Evolutionary conservation across 2,797 vertebrate genomes (phyloP), one percentile per base, ranked within the genome.

Genomic region (Potorous gilbertii): DNA sequence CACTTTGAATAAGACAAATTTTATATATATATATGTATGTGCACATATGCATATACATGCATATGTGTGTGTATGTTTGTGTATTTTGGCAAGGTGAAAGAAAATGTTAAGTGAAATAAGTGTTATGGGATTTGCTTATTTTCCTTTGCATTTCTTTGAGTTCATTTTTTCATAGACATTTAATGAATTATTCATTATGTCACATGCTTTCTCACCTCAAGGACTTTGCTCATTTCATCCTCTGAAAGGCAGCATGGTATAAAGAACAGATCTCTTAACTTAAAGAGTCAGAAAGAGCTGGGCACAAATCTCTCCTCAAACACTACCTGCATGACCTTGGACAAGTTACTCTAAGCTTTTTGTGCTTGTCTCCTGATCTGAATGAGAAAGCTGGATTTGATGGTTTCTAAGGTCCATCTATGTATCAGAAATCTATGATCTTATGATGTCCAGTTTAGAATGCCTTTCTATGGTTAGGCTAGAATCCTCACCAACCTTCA

Each of bases 61-160:
- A 34, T 34, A 18, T n/a, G 13, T 59, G 18, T 56, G 29, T 29
- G 3, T n/a, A 16, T 66, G 6, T 21, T 2, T 66, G 0, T n/a
- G 14, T 40, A 40, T 46, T 46, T 87, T 27, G 21, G 1, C 9
- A 50, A 50, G 18, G 21, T 50, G 40, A 50, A 81, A 81, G 11
- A 81, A 46, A 81, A 81, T 46, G 9, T 81, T 81, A 50, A 46
- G 50, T 87, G 40, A 50, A 27, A 50, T 21, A 87, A 50, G 40
- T 11, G 0, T 24, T 46, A 3, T 50, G 24, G 40, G 21, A 87
- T 87, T 87, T 50, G 40, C 21, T 87, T 46, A 50, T 87, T 87
- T 87, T 28, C 24, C 40, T 87, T 87, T 93, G 50, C 50, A 28
- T 92, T 96, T 96, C 94, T 59, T 92, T 92, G 46, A 56, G 2